A percentile compares a stretch with the other conserved stretches of the same genome.
phyloP scores from a whole-genome alignment of 2,113 vertebrate species.

The Clarias magur region DNA sequence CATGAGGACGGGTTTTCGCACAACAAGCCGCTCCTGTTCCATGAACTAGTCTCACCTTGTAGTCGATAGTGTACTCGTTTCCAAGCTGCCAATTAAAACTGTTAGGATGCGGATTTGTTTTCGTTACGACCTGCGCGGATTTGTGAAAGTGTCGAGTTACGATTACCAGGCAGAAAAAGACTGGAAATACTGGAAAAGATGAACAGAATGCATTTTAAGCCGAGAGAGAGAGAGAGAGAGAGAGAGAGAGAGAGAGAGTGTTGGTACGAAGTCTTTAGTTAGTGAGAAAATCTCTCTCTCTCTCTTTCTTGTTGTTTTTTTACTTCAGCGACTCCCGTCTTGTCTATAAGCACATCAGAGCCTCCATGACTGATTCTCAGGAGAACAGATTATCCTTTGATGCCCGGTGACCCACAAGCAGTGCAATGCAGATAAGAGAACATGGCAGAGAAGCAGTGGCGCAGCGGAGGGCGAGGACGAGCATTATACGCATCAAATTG shows the following conservation, averaged over 20 bases:
- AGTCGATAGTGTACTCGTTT: constrained; percentile 23
- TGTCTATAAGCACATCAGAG: constrained; percentile 32
- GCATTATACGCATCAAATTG: constrained; percentile 47
- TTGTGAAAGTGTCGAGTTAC: neutral
- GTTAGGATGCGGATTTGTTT: neutral
- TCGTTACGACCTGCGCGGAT: neutral
- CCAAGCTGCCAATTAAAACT: constrained; percentile 46
- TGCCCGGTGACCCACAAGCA: constrained; percentile 39
- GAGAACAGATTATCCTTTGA: constrained; percentile 37
- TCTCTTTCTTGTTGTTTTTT: neutral
- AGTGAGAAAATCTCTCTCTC: neutral
- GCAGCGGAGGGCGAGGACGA: constrained; percentile 4
- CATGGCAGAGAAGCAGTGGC: constrained; percentile 23
- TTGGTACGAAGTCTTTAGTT: neutral
- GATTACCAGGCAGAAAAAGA: neutral
- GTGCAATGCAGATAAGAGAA: constrained; percentile 46
- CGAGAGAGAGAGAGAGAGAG: neutral
- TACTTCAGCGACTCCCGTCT: neutral
- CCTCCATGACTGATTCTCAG: constrained; percentile 17
- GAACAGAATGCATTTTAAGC: neutral
- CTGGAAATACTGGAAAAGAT: neutral
- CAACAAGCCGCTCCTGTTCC: constrained; percentile 27
- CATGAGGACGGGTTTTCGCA: constrained; percentile 17
- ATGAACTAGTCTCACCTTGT: constrained; percentile 27
- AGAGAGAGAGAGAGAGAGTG: too few species aligned